phyloP scores from a whole-genome alignment of 1,140 invertebrate species.

The Xylocopa sonorina region DNA sequence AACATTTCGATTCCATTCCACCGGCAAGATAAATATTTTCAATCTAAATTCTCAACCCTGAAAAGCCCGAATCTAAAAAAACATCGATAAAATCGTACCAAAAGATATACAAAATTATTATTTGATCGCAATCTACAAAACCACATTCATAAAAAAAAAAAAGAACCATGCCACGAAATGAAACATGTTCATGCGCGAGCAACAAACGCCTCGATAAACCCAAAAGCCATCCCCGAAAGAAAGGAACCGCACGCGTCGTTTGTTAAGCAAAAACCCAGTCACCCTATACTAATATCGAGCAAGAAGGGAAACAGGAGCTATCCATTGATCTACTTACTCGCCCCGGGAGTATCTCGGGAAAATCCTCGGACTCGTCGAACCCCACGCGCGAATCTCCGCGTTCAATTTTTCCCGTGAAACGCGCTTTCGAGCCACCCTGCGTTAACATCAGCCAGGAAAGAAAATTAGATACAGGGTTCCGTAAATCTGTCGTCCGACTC shows the following conservation, averaged over 20 bases:
- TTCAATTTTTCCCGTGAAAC: not conserved
- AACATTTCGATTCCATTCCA: too few relatives aligned
- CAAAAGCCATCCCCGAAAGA: not conserved
- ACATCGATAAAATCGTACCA: too few relatives aligned
- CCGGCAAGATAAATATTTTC: too few relatives aligned
- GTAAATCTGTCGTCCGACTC: not conserved
- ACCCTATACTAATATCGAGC: not conserved
- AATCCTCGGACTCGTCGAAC: not conserved
- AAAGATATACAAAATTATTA: too few relatives aligned
- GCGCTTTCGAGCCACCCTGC: not conserved
- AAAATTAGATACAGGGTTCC: conserved; percentile 3
- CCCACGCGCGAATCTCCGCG: not conserved
- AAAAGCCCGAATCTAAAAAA: too few relatives aligned
- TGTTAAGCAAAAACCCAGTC: not conserved
- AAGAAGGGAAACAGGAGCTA: not conserved
- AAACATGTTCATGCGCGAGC: too few relatives aligned
- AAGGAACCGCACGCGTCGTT: not conserved
- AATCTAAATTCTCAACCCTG: too few relatives aligned
- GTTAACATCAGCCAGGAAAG: not conserved
- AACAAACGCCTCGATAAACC: not conserved
- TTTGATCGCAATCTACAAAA: too few relatives aligned
- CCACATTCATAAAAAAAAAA: too few relatives aligned
- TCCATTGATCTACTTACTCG: not conserved
- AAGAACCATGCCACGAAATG: too few relatives aligned
- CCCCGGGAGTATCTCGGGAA: not conserved